A percentile compares a stretch with the other conserved stretches of the same genome.
Evolutionary conservation across 2,797 vertebrate species (phyloP).

Genomic region (Neosilurus hyrtlii): DNA sequence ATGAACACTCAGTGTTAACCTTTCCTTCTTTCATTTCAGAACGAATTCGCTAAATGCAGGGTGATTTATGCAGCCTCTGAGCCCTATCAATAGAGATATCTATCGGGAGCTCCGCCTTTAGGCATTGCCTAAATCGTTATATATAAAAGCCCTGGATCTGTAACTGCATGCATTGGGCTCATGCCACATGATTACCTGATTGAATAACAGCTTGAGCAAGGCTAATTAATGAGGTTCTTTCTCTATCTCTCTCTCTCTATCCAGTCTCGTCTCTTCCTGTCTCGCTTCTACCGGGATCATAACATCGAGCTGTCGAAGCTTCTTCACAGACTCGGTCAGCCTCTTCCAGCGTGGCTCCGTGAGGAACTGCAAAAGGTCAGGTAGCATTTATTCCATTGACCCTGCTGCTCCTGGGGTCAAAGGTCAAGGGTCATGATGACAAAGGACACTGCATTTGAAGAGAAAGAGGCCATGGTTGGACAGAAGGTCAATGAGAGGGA

Average conservation of each 20-base stretch:
- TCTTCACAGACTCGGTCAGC: constrained; percentile 90
- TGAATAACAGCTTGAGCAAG: neutral
- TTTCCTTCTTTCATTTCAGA: too few species aligned
- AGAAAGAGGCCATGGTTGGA: constrained; percentile 45
- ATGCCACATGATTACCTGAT: neutral
- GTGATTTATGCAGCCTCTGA: too few species aligned
- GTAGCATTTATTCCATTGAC: constrained; percentile 68
- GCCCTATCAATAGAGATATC: too few species aligned
- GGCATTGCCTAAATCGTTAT: too few species aligned
- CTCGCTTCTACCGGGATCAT: constrained; percentile 92
- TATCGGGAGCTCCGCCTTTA: too few species aligned
- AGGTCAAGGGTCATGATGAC: constrained; percentile 60
- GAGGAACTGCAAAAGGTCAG: constrained; percentile 95
- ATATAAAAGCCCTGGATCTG: neutral
- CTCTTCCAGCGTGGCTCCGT: constrained; percentile 92
- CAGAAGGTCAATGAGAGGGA: neutral
- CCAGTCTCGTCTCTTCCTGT: constrained; percentile 91
- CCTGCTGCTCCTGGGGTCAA: constrained; percentile 61
- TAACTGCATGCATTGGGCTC: neutral
- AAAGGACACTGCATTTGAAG: constrained; percentile 50
- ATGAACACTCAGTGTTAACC: too few species aligned
- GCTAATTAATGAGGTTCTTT: neutral
- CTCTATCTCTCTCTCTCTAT: constrained; percentile 19
- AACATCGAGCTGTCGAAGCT: constrained; percentile 95
- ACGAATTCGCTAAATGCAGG: too few species aligned